Evolutionary conservation across 2,888 invertebrate species (phyloP), one percentile per base, ranked within the genome.

Genomic region (Plebejus anna): DNA sequence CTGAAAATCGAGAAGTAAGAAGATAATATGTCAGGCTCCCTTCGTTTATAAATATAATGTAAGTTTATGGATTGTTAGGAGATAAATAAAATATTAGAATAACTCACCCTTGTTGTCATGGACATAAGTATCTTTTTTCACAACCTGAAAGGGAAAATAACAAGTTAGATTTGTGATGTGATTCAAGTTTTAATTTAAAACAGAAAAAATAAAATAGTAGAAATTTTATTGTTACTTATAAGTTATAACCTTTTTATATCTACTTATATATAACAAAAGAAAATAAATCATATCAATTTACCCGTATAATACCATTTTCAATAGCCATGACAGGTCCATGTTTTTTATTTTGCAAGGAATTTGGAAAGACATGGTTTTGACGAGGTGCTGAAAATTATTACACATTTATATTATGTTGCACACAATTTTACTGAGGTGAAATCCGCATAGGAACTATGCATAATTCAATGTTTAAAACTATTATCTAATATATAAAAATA

Each of bases 301-400:
- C 94, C 89, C 91, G 90, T 79, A 94, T 93, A 70, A 93, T 82
- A 79, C 94, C 94, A 89, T 93, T 93, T 83, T 94, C 94, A 81
- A 94, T 92, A 55, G 94, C 88, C 85, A 94, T 88, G 61, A 93
- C 86, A 32, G 90, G 91, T 13, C 89, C 87, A 81, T 83, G 86
- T 79, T 84, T 88, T 80, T 88, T 86, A 78, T 81, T 78, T 78
- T 82, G 78, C 79, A 78, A 38, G 9, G 36, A 47, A 55, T 66
- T 47, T 47, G 47, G 4, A 76, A 16, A 3, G 66, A 66, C 36
- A 66, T 36, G 13, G 36, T 36, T 66, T 16, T 36, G 66, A 32
- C 0, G 13, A 66, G 66, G 66, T 16, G 66, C 66, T 66, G 32
- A 66, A 61, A 66, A 66, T 59, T 2, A 59, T 7, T 59, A 55